Base-by-base conservation (phyloP, 2,113 vertebrate species). In the Rhea americana region DNA sequence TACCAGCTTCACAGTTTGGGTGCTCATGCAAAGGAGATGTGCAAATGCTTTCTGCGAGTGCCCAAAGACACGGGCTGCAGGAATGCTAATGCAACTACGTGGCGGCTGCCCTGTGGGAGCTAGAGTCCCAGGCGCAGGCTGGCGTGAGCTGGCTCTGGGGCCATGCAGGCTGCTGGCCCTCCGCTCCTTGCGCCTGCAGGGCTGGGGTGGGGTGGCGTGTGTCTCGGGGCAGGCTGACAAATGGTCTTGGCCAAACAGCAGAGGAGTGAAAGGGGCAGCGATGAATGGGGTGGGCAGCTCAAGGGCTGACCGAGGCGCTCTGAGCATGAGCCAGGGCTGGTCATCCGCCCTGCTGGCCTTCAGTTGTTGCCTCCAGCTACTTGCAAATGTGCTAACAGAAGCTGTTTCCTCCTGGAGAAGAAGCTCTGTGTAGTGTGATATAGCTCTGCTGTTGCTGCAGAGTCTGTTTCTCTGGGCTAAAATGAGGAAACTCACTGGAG, bases 21-120 rank as follows among this genome's bases (percentile, higher is more conserved):
- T 0, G 2, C 16, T 26, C 5, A 0, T 0, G 32, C 37, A 19
- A 13, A 51, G 79, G 66, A 0, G 1, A 1, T 4, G 6, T 79
- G 6, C 11, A 30, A 50, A 25, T 1, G 3, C 41, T 63, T 75
- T 73, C 76, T n/a, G 37, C 0, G 15, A 1, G 0, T 22, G 0
- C 19, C 39, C 37, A 25, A 16, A 22, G 0, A 7, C 0, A 1
- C 47, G 47, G 37, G 61, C 71, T 24, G 28, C 0, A 4, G 25
- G 20, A 17, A 32, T 22, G 43, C 39, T 22, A 45, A 3, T 22
- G 53, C 18, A 63, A 76, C 59, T 15, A 0, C 8, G 3, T 0
- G 0, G n/a, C 13, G n/a, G 45, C 77, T 53, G 66, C 85, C 9
- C 80, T 58, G 72, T 35, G 45, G 17, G 87, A n/a, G 75, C 61